Conservation (phyloP, 2,797 vertebrate genomes). For the Rhynchonycteris naso region DNA sequence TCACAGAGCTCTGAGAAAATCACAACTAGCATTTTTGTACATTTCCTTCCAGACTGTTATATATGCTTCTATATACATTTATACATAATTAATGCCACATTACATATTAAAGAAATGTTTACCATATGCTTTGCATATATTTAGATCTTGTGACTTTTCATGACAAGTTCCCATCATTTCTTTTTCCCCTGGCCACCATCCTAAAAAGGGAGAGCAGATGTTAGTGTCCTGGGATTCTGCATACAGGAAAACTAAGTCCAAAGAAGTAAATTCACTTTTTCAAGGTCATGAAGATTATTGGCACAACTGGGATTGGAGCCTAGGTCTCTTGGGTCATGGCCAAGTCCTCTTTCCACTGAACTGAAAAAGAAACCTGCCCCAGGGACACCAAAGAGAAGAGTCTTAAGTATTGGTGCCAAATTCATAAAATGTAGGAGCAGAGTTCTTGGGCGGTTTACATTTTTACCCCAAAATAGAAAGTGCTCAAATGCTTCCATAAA, state of each 20-base stretch:
- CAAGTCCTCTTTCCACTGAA: constrained; percentile 23
- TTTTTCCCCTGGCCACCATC: neutral
- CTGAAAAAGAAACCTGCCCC: neutral
- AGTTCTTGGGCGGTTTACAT: constrained; percentile 24
- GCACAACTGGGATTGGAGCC: neutral
- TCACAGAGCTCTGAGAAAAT: constrained; percentile 32
- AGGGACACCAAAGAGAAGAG: neutral
- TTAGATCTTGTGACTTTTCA: neutral
- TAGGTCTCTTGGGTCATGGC: constrained; percentile 1
- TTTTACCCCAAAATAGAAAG: constrained; percentile 55
- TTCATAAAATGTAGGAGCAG: neutral
- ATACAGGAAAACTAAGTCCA: constrained; percentile 17
- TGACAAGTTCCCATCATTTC: neutral
- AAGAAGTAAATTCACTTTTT: constrained; percentile 24
- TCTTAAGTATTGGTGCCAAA: neutral
- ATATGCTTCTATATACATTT: neutral
- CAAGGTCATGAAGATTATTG: constrained; percentile 42
- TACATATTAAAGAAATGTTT: neutral
- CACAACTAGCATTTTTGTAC: neutral
- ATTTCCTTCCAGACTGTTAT: neutral
- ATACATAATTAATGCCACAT: neutral
- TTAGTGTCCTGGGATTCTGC: neutral
- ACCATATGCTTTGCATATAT: neutral
- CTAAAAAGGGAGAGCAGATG: constrained; percentile 30
- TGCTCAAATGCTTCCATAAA: neutral